Conservation (phyloP, 2,797 vertebrate species). For the Peromyscus nudipes region DNA sequence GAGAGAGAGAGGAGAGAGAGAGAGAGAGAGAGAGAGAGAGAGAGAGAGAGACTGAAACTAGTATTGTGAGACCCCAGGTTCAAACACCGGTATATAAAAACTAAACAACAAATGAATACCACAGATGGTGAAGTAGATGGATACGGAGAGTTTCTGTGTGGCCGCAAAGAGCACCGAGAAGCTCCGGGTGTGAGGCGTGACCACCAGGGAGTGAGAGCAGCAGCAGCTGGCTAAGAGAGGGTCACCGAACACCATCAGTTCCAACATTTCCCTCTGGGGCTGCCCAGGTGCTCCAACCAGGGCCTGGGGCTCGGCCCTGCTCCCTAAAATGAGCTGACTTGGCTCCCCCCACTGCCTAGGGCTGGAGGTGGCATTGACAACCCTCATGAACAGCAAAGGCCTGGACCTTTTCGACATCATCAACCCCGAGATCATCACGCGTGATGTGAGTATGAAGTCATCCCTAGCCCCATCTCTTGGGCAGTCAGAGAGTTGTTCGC, state of each 20-base stretch:
- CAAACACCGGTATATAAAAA: neutral
- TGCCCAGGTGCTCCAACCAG: neutral
- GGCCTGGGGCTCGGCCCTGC: neutral
- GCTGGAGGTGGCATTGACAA: conserved; percentile 88
- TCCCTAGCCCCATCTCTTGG: neutral
- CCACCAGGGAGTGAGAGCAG: neutral
- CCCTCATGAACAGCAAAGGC: conserved; percentile 92
- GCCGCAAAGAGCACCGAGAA: neutral
- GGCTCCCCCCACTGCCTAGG: conserved; percentile 82
- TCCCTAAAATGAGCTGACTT: neutral
- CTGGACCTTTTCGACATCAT: conserved; percentile 91
- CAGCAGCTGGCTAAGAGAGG: neutral
- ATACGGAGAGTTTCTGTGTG: neutral
- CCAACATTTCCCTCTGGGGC: neutral
- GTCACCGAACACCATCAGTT: neutral
- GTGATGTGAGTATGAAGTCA: conserved; percentile 86
- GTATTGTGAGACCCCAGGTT: neutral
- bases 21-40: too few relatives aligned
- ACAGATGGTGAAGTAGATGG: too few relatives aligned
- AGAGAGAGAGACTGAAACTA: neutral
- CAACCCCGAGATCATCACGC: conserved; percentile 90
- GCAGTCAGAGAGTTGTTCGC: neutral
- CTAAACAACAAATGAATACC: neutral
- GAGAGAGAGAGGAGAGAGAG: too few relatives aligned
- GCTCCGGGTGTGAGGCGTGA: neutral